Evolutionary conservation across 2,797 vertebrate genomes (phyloP).

Genomic region (Lindbergichthys nudifrons): DNA sequence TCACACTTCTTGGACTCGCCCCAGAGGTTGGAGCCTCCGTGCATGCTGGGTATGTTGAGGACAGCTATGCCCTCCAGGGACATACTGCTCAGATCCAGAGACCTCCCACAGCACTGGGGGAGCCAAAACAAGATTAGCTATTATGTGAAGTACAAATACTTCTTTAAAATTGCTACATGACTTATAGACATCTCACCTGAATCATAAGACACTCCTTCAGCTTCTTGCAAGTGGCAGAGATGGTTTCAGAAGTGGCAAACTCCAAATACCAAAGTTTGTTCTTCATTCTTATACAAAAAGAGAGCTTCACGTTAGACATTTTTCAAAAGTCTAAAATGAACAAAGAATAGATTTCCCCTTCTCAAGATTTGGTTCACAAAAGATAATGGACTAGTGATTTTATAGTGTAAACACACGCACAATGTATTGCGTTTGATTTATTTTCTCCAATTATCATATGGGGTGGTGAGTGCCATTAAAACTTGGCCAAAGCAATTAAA

Average conservation of each 20-base stretch:
- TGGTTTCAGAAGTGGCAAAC: conserved; percentile 93
- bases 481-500: too few relatives aligned
- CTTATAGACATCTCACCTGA: conserved; percentile 82
- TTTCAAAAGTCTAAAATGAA: not conserved
- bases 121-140: not conserved
- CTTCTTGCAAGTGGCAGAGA: conserved; percentile 93
- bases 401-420: too few relatives aligned
- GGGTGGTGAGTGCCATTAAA: too few relatives aligned
- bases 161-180: not conserved
- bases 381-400: too few relatives aligned
- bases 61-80: conserved; percentile 92
- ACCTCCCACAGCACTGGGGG: conserved; percentile 88
- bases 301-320: not conserved
- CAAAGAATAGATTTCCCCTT: too few relatives aligned
- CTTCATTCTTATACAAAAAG: conserved; percentile 87
- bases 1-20: conserved; percentile 90
- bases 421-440: too few relatives aligned
- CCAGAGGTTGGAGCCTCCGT: conserved; percentile 97
- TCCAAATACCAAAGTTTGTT: conserved; percentile 98
- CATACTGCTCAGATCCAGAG: conserved; percentile 85
- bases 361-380: too few relatives aligned
- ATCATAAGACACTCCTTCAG: conserved; percentile 89
- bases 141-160: too few relatives aligned
- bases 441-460: too few relatives aligned
- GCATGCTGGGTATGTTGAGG: conserved; percentile 96